phyloP scores from a whole-genome alignment of 64 coral and sea anemone species.

The Montipora efflorescens region DNA sequence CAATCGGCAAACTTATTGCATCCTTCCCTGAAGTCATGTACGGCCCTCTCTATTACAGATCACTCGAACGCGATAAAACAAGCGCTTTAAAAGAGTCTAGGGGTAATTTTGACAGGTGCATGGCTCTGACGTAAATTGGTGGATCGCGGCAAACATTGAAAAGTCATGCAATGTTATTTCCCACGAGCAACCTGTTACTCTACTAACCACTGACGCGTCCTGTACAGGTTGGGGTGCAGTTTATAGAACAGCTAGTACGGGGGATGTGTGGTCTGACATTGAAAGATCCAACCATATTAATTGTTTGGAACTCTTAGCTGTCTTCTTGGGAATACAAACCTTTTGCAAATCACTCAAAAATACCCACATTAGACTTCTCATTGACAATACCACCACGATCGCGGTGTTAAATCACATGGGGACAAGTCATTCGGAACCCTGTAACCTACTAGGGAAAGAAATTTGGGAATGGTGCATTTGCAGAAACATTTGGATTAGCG shows the following conservation, averaged over 20 bases:
- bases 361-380: slow-evolving; percentile 8
- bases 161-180: neutral
- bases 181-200: slow-evolving; percentile 31
- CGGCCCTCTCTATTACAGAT: neutral
- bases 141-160: neutral
- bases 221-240: slow-evolving; percentile 52
- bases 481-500: too few relatives aligned
- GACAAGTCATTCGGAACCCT: too few relatives aligned
- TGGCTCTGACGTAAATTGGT: neutral
- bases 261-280: slow-evolving; percentile 16
- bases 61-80: neutral
- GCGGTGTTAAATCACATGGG: too few relatives aligned
- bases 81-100: neutral
- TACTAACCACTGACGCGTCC: slow-evolving; percentile 60
- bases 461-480: too few relatives aligned
- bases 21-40: neutral
- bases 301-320: slow-evolving; percentile 48
- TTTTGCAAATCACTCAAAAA: slow-evolving; percentile 5
- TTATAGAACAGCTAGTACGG: slow-evolving; percentile 4
- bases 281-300: slow-evolving; percentile 57
- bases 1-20: neutral
- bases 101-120: neutral
- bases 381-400: neutral
- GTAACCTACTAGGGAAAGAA: too few relatives aligned
- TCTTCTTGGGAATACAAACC: slow-evolving; percentile 49